These are phyloP conservation scores for Lepidonotus clava DNA, from an alignment of 2,888 invertebrate species.

Conservation along the genomic window DNA sequence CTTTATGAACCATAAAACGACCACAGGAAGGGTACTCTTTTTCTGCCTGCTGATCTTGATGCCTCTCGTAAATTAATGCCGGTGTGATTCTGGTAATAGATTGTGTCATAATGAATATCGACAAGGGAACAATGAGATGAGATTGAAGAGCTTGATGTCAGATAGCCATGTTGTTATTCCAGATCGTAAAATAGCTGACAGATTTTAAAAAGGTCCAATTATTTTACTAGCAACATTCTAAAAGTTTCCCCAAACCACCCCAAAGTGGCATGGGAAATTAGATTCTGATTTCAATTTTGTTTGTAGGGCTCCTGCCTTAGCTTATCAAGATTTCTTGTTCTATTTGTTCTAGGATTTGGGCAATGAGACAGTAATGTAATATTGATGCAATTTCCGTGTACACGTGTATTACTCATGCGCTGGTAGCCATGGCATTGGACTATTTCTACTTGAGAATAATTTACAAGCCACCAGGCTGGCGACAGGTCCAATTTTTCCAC, in stretches of 20 bases:
- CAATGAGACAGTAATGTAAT: neutral
- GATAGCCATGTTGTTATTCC: no score
- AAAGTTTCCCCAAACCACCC: no score
- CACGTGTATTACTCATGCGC: neutral
- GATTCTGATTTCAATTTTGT: no score
- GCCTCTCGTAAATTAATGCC: neutral
- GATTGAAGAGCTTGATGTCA: no score
- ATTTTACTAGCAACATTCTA: no score
- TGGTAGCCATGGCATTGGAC: neutral
- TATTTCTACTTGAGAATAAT: neutral
- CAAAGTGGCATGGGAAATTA: no score
- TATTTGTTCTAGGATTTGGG: neutral
- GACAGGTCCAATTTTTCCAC: neutral
- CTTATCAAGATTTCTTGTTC: no score
- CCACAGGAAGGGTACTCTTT: neutral
- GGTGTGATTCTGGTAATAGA: neutral
- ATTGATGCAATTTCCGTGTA: neutral
- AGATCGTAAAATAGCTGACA: no score
- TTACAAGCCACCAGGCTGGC: neutral
- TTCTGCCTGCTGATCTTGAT: neutral
- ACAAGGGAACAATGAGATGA: no score
- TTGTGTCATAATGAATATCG: no score
- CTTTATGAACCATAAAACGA: conserved; percentile 22
- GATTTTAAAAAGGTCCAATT: no score
- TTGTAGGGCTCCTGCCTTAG: no score